A percentile compares a stretch with the other conserved stretches of the same genome.
Evolutionary conservation across 2,797 vertebrate species (phyloP).

Genomic region (Anniella stebbinsi): DNA sequence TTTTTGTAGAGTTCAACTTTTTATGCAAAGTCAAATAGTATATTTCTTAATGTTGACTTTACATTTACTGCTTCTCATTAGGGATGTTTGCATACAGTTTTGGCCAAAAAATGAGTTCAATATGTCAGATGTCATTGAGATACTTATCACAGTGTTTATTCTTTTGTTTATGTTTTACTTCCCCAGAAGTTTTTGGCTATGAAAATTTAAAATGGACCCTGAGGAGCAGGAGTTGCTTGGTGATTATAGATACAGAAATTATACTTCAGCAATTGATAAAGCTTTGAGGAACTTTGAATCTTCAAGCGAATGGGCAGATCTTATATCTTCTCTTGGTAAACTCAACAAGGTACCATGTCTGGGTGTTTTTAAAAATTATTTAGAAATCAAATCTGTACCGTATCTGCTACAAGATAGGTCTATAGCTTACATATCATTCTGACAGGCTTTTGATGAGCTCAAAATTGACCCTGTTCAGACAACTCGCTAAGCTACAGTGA

Average conservation of each 20-base stretch:
- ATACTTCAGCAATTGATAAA: slow-evolving; percentile 93
- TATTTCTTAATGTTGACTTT: slow-evolving; percentile 1
- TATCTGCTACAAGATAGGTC: background rate
- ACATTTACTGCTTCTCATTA: background rate
- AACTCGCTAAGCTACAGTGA: too few species aligned
- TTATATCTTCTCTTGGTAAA: slow-evolving; percentile 97
- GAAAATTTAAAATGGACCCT: slow-evolving; percentile 89
- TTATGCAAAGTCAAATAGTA: background rate
- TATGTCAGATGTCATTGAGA: background rate
- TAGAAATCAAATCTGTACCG: background rate
- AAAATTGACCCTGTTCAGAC: too few species aligned
- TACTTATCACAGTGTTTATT: slow-evolving; percentile 13
- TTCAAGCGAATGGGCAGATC: slow-evolving; percentile 98
- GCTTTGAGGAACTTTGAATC: slow-evolving; percentile 98
- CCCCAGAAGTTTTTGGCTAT: slow-evolving; percentile 54
- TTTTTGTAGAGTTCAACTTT: background rate
- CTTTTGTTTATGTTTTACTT: slow-evolving; percentile 36
- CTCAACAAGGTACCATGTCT: slow-evolving; percentile 91
- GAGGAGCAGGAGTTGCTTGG: slow-evolving; percentile 93
- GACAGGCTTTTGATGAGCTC: background rate
- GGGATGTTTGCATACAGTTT: background rate
- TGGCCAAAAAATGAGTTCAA: background rate
- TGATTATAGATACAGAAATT: slow-evolving; percentile 96
- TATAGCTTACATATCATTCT: background rate
- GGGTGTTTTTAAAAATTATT: background rate